Percentiles rank a stretch among this genome's conserved stretches.
phyloP scores from a whole-genome alignment of 2,888 invertebrate species.

The Thysanoteuthis rhombus region DNA sequence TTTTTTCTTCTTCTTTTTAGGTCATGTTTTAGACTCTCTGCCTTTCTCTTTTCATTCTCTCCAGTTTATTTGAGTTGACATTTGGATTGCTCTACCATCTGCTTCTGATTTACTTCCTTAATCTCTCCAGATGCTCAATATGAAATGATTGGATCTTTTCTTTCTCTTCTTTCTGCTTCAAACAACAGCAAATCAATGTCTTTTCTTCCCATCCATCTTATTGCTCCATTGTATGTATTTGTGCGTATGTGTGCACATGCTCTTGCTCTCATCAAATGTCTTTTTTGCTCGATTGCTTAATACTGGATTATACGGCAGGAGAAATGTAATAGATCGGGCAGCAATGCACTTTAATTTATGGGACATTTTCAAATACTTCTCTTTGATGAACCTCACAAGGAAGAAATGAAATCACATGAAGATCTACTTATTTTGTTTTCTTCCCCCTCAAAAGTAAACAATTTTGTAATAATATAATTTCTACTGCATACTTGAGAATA shows the following conservation, averaged over 20 bases:
- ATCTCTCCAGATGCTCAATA: background rate
- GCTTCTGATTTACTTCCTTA: background rate
- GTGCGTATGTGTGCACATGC: background rate
- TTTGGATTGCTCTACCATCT: background rate
- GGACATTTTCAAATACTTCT: too few relatives aligned
- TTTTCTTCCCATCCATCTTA: background rate
- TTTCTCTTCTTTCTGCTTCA: background rate
- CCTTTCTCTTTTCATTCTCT: background rate
- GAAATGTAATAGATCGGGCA: too few relatives aligned
- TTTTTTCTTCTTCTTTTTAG: background rate
- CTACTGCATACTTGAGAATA: too few relatives aligned
- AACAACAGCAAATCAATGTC: background rate
- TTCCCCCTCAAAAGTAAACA: too few relatives aligned
- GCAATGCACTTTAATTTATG: too few relatives aligned
- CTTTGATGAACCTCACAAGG: too few relatives aligned
- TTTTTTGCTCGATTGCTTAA: background rate
- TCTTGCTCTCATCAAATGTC: background rate
- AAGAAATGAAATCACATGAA: too few relatives aligned
- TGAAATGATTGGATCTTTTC: background rate
- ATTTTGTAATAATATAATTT: too few relatives aligned
- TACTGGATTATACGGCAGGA: too few relatives aligned
- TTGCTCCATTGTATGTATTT: background rate
- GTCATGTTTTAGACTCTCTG: background rate
- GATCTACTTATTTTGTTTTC: too few relatives aligned
- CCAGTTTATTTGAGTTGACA: background rate